A percentile compares a stretch with the other conserved stretches of the same genome.
phyloP scores from a whole-genome alignment of 1,140 invertebrate genomes.

The Coelopa frigida region DNA sequence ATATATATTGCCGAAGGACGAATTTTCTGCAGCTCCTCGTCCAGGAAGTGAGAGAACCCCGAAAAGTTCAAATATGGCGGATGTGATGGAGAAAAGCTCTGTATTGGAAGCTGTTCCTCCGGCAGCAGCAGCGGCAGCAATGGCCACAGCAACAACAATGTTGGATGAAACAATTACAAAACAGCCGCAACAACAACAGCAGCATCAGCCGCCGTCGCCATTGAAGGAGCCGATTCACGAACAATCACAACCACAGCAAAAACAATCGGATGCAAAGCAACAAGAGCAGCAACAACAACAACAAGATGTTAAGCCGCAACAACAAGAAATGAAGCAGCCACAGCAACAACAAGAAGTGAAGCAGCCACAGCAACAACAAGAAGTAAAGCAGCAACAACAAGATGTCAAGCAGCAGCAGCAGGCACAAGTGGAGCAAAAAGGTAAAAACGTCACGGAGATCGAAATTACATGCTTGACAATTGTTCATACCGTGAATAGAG shows the following conservation, averaged over 20 bases:
- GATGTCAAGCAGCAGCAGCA: neutral
- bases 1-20: too few relatives aligned
- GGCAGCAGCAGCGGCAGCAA: conserved; percentile 9
- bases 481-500: too few relatives aligned
- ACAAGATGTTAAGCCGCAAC: neutral
- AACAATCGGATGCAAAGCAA: too few relatives aligned
- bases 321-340: conserved; percentile 7
- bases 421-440: conserved; percentile 11
- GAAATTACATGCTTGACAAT: too few relatives aligned
- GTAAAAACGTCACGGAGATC: too few relatives aligned
- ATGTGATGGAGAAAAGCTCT: conserved; percentile 43
- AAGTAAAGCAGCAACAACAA: conserved; percentile 15
- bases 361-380: conserved; percentile 16
- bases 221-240: conserved; percentile 15
- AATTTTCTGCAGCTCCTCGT: too few relatives aligned
- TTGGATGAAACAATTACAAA: conserved; percentile 7
- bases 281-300: conserved; percentile 16
- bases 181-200: conserved; percentile 14
- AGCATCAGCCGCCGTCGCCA: conserved; percentile 10
- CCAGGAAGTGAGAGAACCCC: too few relatives aligned
- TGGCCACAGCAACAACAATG: conserved; percentile 5
- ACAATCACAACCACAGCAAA: conserved; percentile 8
- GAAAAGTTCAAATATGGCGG: conserved; percentile 41
- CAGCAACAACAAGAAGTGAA: conserved; percentile 14
- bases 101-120: conserved; percentile 30